Percentiles rank a stretch among this genome's conserved stretches.
These are phyloP conservation scores for Dolichallabes microphthalmus DNA, from an alignment of 2,113 vertebrate genomes.

Conservation along the genomic window DNA sequence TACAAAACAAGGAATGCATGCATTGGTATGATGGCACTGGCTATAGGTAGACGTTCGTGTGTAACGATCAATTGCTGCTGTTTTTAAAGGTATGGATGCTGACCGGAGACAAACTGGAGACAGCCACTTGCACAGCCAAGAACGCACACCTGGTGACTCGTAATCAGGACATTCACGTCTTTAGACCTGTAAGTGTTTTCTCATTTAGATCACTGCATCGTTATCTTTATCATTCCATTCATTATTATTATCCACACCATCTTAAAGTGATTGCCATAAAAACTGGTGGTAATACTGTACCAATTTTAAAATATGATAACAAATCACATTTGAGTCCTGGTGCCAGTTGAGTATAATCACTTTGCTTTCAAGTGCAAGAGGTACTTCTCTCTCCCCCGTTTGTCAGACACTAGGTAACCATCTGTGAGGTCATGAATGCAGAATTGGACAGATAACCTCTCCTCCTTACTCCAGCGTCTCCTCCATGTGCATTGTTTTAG, in stretches of 20 bases:
- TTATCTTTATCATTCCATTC: background rate
- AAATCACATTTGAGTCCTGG: background rate
- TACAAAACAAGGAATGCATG: background rate
- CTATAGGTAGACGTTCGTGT: background rate
- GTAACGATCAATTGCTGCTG: background rate
- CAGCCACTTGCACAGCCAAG: slow-evolving; percentile 94
- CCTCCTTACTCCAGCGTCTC: background rate
- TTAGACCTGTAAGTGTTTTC: slow-evolving; percentile 81
- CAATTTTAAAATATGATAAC: background rate
- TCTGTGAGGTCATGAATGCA: background rate
- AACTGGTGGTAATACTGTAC: background rate
- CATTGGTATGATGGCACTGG: too few relatives aligned
- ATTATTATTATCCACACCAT: background rate
- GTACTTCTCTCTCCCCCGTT: background rate
- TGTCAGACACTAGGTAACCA: background rate
- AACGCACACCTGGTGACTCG: slow-evolving; percentile 95
- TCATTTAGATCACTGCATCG: background rate
- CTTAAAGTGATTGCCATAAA: background rate
- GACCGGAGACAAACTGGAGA: slow-evolving; percentile 95
- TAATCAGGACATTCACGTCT: slow-evolving; percentile 92
- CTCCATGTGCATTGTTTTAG: background rate
- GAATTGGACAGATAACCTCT: background rate
- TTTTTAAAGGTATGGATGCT: slow-evolving; percentile 94
- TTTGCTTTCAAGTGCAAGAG: background rate
- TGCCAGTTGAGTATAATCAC: background rate